Evolutionary conservation across 2,113 vertebrate genomes (phyloP).

Genomic region (Xiphias gladius): DNA sequence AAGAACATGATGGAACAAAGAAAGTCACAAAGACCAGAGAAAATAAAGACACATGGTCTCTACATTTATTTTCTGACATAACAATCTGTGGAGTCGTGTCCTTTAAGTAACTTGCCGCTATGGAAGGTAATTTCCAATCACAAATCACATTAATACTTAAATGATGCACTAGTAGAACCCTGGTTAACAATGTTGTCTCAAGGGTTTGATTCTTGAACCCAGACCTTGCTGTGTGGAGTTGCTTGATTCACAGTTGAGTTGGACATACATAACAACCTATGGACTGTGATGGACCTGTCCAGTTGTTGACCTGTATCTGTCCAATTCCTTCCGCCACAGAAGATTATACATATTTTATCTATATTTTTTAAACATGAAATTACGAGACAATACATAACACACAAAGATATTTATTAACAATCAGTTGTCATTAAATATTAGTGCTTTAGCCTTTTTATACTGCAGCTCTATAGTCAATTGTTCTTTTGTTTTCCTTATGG

Average conservation of each 20-base stretch:
- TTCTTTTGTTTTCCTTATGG: too few relatives aligned
- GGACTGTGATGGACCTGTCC: not conserved
- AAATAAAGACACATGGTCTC: conserved; percentile 25
- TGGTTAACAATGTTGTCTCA: conserved; percentile 14
- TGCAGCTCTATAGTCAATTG: too few relatives aligned
- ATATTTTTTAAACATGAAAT: too few relatives aligned
- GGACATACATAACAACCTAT: not conserved
- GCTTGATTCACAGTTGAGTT: conserved; percentile 8
- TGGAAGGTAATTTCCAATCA: conserved; percentile 22
- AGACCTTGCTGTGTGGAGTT: not conserved
- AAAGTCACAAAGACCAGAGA: conserved; percentile 41
- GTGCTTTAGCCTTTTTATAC: too few relatives aligned
- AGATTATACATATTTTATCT: too few relatives aligned
- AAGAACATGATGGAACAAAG: conserved; percentile 58
- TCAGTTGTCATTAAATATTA: too few relatives aligned
- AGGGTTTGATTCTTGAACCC: conserved; percentile 11
- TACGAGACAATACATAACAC: not conserved
- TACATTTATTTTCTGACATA: conserved; percentile 13
- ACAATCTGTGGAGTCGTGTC: conserved; percentile 14
- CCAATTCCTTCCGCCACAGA: not conserved
- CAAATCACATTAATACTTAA: conserved; percentile 2
- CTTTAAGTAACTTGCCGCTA: not conserved
- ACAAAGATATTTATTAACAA: too few relatives aligned
- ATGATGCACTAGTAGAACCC: conserved; percentile 8
- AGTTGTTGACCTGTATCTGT: conserved; percentile 3